Percentiles rank a stretch among this genome's conserved stretches.
These are phyloP conservation scores for Albula glossodonta DNA, from an alignment of 2,113 vertebrate genomes.

Conservation along the genomic window DNA sequence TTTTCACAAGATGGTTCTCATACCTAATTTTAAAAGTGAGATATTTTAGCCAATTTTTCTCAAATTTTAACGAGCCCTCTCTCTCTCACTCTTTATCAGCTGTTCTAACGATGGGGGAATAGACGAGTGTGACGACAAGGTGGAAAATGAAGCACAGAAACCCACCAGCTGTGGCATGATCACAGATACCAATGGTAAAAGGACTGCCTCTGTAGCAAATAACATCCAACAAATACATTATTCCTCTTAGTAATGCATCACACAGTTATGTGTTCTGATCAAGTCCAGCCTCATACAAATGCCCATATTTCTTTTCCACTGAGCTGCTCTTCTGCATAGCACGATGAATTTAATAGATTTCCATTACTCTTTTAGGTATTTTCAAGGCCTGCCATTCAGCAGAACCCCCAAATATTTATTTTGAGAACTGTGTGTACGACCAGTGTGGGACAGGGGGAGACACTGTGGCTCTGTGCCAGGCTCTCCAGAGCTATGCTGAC, in stretches of 20 bases:
- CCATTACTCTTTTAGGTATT: constrained; percentile 64
- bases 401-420: constrained; percentile 68
- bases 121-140: constrained; percentile 61
- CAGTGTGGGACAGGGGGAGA: constrained; percentile 76
- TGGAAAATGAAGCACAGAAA: constrained; percentile 73
- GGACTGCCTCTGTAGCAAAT: background rate
- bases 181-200: constrained; percentile 67
- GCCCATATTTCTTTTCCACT: background rate
- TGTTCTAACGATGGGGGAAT: constrained; percentile 61
- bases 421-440: constrained; percentile 82
- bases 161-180: constrained; percentile 76
- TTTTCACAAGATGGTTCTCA: too few relatives aligned
- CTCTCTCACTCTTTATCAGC: constrained; percentile 50
- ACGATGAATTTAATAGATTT: background rate
- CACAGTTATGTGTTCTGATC: background rate
- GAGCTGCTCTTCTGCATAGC: background rate
- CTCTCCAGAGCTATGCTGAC: constrained; percentile 82
- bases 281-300: background rate
- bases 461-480: constrained; percentile 77
- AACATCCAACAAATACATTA: background rate
- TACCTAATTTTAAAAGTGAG: too few relatives aligned
- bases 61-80: background rate
- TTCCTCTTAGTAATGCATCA: background rate
- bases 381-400: constrained; percentile 77
- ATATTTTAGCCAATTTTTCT: too few relatives aligned